Evolutionary conservation across 2,113 vertebrate genomes (phyloP).

Genomic region (Cheilinus undulatus): DNA sequence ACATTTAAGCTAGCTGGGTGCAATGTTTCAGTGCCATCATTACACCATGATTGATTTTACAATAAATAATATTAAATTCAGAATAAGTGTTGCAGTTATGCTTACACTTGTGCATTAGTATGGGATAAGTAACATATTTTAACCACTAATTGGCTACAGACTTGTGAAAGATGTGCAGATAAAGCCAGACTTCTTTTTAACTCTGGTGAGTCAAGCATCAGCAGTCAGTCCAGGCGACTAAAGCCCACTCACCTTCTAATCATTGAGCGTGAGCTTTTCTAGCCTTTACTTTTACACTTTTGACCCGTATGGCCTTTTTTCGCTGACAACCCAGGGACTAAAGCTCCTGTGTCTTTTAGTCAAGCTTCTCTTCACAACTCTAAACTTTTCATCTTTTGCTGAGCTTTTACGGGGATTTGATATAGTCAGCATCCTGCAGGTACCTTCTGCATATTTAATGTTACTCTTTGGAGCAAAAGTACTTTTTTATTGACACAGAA

Average conservation of each 20-base stretch:
- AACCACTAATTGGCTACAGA: conserved; percentile 2
- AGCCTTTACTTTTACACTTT: conserved; percentile 40
- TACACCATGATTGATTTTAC: too few relatives aligned
- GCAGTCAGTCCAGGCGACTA: conserved; percentile 17
- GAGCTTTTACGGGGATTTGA: conserved; percentile 35
- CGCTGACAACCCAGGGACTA: conserved; percentile 44
- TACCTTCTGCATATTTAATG: conserved; percentile 57
- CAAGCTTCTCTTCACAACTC: conserved; percentile 26
- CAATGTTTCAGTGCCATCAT: too few relatives aligned
- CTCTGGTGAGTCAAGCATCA: conserved; percentile 28
- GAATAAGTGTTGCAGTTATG: too few relatives aligned
- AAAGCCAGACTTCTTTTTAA: conserved; percentile 30
- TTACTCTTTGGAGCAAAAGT: conserved; percentile 8
- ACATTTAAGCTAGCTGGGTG: too few relatives aligned
- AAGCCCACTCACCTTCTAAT: conserved; percentile 27
- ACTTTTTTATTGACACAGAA: conserved; percentile 18
- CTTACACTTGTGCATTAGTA: too few relatives aligned
- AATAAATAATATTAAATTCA: too few relatives aligned
- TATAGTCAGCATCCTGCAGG: conserved; percentile 44
- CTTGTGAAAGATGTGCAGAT: conserved; percentile 9
- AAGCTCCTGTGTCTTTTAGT: conserved; percentile 34
- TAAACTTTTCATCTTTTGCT: conserved; percentile 53
- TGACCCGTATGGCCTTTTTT: conserved; percentile 35
- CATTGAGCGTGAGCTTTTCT: conserved; percentile 21
- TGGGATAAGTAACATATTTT: background rate